Base-by-base conservation (phyloP, 2,113 vertebrate species). In the Paedocypris sp. region DNA sequence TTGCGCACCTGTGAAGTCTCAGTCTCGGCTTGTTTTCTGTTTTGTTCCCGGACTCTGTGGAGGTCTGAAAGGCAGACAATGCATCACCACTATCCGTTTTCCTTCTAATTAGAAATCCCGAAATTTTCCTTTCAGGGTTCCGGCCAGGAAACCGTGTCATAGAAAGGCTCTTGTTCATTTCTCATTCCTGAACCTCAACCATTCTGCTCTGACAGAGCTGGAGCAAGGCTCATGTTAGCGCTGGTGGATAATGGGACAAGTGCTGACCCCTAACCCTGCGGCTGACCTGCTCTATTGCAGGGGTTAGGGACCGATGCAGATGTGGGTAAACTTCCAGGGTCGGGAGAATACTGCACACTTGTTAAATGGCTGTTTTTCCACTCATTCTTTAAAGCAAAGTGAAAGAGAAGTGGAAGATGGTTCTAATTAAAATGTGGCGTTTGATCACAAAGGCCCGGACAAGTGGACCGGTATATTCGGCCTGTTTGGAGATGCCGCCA, bases 301-400 rank as follows among this genome's bases (percentile, higher is more conserved):
- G 73, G 77, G 77, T 84, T 78, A 83, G 76, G 77, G 70, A 66
- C 73, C 68, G 75, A 79, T 75, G 83, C 81, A 84, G 83, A 82
- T 83, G 83, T 87, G 78, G 74, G 79, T 84, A 86, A 83, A 83
- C 81, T 85, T 80, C 80, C 67, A 60, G 64, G 67, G 76, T 78
- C 71, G 71, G 70, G 64, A 82, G 81, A 84, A 74, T 64, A 77
- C 69, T 78, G 77, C 80, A 68, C 77, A 20, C 80, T 81, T 77
- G 75, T 80, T 83, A 84, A 85, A 78, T 59, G 66, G 75, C 72
- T 69, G 67, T 79, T 80, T 78, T 76, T 72, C 74, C 61, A 56
- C 50, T 52, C 41, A 64, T 62, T 71, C 62, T 66, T 65, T 53
- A 66, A 78, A 73, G 73, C 72, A 75, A 81, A 53, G 64, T 73